These are phyloP conservation scores for Torymus auratus DNA, from an alignment of 2,888 invertebrate genomes.

Conservation along the genomic window DNA sequence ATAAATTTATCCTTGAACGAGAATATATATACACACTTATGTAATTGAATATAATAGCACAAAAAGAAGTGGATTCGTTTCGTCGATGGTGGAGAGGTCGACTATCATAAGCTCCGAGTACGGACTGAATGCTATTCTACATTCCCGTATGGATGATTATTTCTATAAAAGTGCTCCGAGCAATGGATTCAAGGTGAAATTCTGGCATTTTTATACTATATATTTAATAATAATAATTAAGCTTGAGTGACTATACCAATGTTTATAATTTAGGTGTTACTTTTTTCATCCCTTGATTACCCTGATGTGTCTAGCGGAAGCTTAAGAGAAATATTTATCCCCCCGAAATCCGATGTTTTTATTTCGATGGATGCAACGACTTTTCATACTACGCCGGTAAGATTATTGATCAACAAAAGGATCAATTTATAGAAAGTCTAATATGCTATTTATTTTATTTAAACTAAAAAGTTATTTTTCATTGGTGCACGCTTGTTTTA, in stretches of 20 bases:
- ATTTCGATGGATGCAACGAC: slow-evolving; percentile 64
- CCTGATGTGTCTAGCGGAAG: slow-evolving; percentile 19
- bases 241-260: background rate
- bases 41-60: slow-evolving; percentile 10
- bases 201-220: background rate
- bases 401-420: no score
- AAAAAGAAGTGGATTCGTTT: slow-evolving; percentile 27
- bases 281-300: slow-evolving; percentile 21
- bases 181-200: slow-evolving; percentile 78
- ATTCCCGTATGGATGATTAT: slow-evolving; percentile 75
- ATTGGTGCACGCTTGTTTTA: no score
- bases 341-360: slow-evolving; percentile 68
- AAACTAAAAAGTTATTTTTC: no score
- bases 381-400: slow-evolving; percentile 60
- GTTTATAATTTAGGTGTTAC: slow-evolving; percentile 6
- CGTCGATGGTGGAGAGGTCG: slow-evolving; percentile 49
- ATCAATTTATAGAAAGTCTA: no score
- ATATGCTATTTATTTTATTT: no score
- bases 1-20: no score
- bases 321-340: slow-evolving; percentile 66
- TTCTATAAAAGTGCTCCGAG: slow-evolving; percentile 78
- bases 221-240: no score
- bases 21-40: no score
- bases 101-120: slow-evolving; percentile 60
- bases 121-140: slow-evolving; percentile 68